A percentile compares a stretch with the other conserved stretches of the same genome.
These are phyloP conservation scores for Drosophila aldrichi DNA, from an alignment of 2,888 invertebrate genomes.

Conservation along the genomic window DNA sequence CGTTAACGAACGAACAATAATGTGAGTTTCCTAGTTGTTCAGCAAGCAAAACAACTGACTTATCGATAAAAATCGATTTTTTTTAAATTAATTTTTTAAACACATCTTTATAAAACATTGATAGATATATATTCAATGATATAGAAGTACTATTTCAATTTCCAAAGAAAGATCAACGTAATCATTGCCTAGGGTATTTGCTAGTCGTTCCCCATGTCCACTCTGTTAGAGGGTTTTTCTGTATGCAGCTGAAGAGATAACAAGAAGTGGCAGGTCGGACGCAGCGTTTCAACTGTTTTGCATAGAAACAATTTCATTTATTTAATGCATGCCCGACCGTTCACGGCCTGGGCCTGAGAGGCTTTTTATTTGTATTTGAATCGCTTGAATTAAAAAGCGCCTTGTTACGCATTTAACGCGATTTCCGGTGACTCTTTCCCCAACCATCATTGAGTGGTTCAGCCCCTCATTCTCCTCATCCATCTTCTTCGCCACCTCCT, in stretches of 20 bases:
- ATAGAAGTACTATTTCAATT: too few species aligned
- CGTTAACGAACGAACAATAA: not conserved
- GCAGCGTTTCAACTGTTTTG: conserved; percentile 64
- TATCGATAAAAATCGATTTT: not conserved
- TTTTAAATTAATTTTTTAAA: not conserved
- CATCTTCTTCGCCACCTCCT: not conserved
- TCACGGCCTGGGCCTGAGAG: not conserved
- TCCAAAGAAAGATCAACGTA: not conserved
- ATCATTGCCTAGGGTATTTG: conserved; percentile 2
- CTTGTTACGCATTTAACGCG: conserved; percentile 79
- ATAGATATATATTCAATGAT: not conserved
- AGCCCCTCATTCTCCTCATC: too few species aligned
- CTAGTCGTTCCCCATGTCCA: not conserved
- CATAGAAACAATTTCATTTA: conserved; percentile 76
- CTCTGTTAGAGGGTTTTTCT: not conserved
- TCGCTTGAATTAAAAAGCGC: conserved; percentile 76
- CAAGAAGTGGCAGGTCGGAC: conserved; percentile 48
- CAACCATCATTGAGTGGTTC: conserved; percentile 9
- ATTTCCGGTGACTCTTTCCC: conserved; percentile 62
- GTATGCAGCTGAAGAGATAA: conserved; percentile 43
- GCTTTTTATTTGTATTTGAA: conserved; percentile 67
- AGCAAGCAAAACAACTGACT: too few species aligned
- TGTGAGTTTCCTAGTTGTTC: not conserved
- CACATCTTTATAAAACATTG: not conserved
- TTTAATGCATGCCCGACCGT: conserved; percentile 54